A percentile compares a stretch with the other conserved stretches of the same genome.
Conservation (phyloP, 2,888 invertebrate genomes). For the Saturnia pavonia region DNA sequence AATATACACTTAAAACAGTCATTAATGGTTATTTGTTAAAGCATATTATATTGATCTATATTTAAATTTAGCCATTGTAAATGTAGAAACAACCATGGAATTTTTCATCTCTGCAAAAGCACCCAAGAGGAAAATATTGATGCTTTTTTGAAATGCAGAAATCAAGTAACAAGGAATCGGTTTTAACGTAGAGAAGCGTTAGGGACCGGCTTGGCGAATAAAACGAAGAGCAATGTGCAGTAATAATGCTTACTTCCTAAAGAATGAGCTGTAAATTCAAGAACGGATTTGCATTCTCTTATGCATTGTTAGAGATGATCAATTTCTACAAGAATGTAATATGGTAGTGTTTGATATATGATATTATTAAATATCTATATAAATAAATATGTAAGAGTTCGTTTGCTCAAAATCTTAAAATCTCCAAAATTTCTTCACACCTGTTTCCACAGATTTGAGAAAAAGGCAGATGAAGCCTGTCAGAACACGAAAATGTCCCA, state of each 20-base stretch:
- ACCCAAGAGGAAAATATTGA: slow-evolving; percentile 79
- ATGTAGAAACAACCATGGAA: slow-evolving; percentile 64
- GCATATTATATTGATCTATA: slow-evolving; percentile 27
- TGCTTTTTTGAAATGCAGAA: slow-evolving; percentile 80
- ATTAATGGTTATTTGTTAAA: too few relatives aligned
- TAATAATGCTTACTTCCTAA: slow-evolving; percentile 70
- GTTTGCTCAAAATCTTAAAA: too few relatives aligned
- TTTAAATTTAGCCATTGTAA: slow-evolving; percentile 66
- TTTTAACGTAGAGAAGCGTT: slow-evolving; percentile 75
- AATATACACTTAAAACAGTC: too few relatives aligned
- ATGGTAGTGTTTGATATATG: background rate
- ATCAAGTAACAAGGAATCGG: slow-evolving; percentile 81
- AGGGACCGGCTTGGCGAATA: slow-evolving; percentile 70
- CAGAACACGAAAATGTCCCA: too few relatives aligned
- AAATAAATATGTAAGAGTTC: too few relatives aligned
- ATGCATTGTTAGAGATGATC: background rate
- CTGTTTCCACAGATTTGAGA: too few relatives aligned
- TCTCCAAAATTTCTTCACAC: too few relatives aligned
- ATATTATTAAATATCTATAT: too few relatives aligned
- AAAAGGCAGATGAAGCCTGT: too few relatives aligned
- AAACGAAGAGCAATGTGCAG: slow-evolving; percentile 61
- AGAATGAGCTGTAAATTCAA: slow-evolving; percentile 60
- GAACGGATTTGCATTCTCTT: slow-evolving; percentile 26
- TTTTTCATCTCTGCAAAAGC: slow-evolving; percentile 70
- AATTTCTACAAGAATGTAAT: background rate